Conservation (phyloP, 2,113 vertebrate species). For the Chaetura pelagica region DNA sequence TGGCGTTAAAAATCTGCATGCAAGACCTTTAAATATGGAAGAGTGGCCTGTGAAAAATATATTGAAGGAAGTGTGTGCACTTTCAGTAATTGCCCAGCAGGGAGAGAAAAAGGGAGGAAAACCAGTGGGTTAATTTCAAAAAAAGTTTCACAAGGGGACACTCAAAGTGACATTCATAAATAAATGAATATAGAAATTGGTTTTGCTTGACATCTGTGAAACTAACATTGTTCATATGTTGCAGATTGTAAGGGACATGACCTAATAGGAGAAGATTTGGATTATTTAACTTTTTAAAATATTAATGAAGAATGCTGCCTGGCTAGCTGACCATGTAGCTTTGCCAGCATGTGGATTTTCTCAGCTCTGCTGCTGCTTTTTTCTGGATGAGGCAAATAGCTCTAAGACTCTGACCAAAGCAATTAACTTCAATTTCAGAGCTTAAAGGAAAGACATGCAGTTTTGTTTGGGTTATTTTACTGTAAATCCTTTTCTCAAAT, state of each 20-base stretch:
- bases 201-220: neutral
- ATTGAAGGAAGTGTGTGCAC: neutral
- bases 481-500: neutral
- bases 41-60: neutral
- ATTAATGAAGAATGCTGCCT: neutral
- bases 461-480: neutral
- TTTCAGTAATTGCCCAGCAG: neutral
- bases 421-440: neutral
- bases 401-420: neutral
- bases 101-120: neutral
- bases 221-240: neutral
- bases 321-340: neutral
- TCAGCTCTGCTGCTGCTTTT: neutral
- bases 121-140: neutral
- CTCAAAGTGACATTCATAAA: neutral
- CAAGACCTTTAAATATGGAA: neutral
- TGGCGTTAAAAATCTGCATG: neutral
- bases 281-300: neutral
- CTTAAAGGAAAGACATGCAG: neutral
- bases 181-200: neutral
- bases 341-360: neutral
- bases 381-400: neutral
- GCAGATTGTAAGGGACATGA: neutral
- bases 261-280: neutral
- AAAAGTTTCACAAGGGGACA: neutral